phyloP scores from a whole-genome alignment of 2,797 vertebrate species.

The Sarcophilus harrisii region DNA sequence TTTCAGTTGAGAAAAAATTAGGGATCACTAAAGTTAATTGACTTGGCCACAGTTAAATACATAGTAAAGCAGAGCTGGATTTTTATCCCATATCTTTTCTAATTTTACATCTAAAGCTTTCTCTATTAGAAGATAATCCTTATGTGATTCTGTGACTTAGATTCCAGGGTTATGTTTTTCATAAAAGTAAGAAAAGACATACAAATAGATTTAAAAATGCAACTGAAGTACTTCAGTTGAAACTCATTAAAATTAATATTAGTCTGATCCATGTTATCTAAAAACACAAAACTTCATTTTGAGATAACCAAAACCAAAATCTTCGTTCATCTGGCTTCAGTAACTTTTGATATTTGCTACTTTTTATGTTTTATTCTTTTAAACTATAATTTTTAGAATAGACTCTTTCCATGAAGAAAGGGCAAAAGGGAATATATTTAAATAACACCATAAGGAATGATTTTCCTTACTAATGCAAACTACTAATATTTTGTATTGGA shows the following conservation, averaged over 20 bases:
- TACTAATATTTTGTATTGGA: conserved; percentile 25
- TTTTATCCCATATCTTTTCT: neutral
- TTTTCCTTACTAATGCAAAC: neutral
- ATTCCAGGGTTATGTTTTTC: neutral
- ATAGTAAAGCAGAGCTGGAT: no score
- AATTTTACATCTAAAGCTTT: neutral
- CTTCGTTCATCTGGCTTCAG: neutral
- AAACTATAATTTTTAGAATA: conserved; percentile 25
- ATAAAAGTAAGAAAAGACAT: neutral
- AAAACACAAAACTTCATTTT: neutral
- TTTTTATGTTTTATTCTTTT: neutral
- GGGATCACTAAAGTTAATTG: no score
- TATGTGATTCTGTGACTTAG: neutral
- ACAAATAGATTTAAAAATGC: neutral
- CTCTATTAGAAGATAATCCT: neutral
- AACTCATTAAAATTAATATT: neutral
- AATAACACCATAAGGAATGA: neutral
- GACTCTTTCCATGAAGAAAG: neutral
- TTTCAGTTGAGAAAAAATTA: no score
- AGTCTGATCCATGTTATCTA: neutral
- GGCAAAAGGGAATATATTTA: neutral
- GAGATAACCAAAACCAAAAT: neutral
- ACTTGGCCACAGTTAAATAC: no score
- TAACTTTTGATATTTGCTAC: conserved; percentile 14
- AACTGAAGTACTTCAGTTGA: neutral